phyloP scores from a whole-genome alignment of 2,113 vertebrate genomes.

The Bujurquina vittata region DNA sequence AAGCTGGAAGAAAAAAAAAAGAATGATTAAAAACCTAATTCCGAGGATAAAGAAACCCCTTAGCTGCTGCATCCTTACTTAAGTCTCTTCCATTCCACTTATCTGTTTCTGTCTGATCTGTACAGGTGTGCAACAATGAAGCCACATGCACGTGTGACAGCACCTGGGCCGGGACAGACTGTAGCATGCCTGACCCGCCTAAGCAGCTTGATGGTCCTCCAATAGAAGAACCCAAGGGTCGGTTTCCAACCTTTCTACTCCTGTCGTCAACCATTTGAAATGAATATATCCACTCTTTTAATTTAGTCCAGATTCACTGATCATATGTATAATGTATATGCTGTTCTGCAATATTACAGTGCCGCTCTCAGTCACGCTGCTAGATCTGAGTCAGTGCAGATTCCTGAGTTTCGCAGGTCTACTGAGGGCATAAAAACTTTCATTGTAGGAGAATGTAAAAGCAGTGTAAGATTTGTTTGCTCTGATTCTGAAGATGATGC shows the following conservation, averaged over 20 bases:
- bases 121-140: constrained; percentile 97
- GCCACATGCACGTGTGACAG: constrained; percentile 94
- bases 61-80: constrained; percentile 25
- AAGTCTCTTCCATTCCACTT: background rate
- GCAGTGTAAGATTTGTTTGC: constrained; percentile 27
- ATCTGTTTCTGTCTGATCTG: constrained; percentile 24
- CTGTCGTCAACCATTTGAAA: constrained; percentile 9
- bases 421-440: constrained; percentile 6
- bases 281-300: constrained; percentile 13
- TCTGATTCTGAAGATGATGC: constrained; percentile 33
- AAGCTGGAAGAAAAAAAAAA: background rate
- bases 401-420: constrained; percentile 35
- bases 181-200: constrained; percentile 94
- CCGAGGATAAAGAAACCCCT: background rate
- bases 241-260: constrained; percentile 77
- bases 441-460: constrained; percentile 21
- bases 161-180: constrained; percentile 98
- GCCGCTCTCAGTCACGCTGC: constrained; percentile 10
- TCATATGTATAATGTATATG: constrained; percentile 9
- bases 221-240: constrained; percentile 95
- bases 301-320: constrained; percentile 18
- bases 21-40: background rate
- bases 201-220: constrained; percentile 83
- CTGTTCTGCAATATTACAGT: constrained; percentile 25
- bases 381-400: constrained; percentile 35